Evolutionary conservation across 2,113 vertebrate species (phyloP).

Genomic region (Cygnus buccinator): DNA sequence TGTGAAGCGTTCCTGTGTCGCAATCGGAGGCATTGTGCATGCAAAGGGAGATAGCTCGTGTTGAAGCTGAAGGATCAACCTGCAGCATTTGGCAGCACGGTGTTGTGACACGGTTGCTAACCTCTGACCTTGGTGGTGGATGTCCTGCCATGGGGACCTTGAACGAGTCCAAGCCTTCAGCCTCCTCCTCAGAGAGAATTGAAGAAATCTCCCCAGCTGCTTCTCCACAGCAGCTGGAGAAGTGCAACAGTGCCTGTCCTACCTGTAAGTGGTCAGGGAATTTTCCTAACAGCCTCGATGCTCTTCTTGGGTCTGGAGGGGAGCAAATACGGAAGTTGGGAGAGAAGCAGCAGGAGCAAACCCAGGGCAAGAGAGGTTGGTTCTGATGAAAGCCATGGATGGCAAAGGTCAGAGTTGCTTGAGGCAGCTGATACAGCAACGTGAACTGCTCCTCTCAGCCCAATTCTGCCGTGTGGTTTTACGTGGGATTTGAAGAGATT

Average conservation of each 20-base stretch:
- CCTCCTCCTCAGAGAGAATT: neutral
- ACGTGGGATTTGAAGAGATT: neutral
- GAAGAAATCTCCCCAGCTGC: neutral
- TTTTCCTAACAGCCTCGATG: neutral
- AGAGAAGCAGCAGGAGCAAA: neutral
- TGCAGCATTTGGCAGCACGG: neutral
- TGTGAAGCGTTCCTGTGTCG: neutral
- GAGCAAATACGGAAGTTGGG: neutral
- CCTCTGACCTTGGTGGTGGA: neutral
- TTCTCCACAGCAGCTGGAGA: neutral
- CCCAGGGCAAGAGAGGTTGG: neutral
- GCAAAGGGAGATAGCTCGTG: fast-evolving
- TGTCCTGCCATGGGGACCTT: neutral
- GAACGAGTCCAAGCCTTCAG: neutral
- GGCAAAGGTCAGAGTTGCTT: neutral
- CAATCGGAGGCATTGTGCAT: neutral
- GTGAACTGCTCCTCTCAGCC: neutral
- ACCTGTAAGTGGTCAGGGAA: neutral
- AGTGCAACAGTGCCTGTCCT: neutral
- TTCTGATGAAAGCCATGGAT: neutral
- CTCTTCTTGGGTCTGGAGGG: neutral
- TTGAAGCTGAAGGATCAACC: neutral
- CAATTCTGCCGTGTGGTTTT: neutral
- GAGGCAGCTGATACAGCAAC: fast-evolving
- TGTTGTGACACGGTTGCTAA: neutral